Percentiles rank a stretch among this genome's conserved stretches.
Conservation (phyloP, 2,888 invertebrate species). For the Melanostoma scalare region DNA sequence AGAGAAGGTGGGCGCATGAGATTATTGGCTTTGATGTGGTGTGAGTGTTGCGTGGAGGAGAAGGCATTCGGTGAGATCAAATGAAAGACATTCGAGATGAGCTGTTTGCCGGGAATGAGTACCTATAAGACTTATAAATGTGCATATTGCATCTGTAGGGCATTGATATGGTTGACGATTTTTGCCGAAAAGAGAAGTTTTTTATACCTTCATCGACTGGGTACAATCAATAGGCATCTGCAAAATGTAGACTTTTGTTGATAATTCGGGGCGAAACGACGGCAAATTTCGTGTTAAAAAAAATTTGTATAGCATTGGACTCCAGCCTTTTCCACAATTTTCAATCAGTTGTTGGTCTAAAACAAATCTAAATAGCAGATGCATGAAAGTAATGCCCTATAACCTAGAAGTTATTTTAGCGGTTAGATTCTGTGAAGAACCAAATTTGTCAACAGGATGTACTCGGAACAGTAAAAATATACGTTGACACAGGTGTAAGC, state of each 20-base stretch:
- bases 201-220: background rate
- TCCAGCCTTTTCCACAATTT: no score
- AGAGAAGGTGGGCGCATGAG: constrained; percentile 18
- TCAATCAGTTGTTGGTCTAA: no score
- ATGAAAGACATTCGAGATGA: constrained; percentile 16
- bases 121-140: background rate
- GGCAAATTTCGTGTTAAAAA: no score
- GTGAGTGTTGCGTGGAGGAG: constrained; percentile 48
- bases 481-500: constrained; percentile 2
- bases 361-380: no score
- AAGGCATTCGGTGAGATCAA: constrained; percentile 40
- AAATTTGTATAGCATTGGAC: no score
- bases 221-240: no score
- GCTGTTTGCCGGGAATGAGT: background rate
- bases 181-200: background rate
- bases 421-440: background rate
- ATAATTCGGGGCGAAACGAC: no score
- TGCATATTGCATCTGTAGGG: background rate
- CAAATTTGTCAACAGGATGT: background rate
- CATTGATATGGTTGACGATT: constrained; percentile 39
- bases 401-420: no score
- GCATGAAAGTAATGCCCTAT: no score
- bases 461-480: background rate
- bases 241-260: no score
- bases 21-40: constrained; percentile 52